Percentiles rank a stretch among this genome's conserved stretches.
Evolutionary conservation across 2,113 vertebrate species (phyloP).

Genomic region (Camelus bactrianus): DNA sequence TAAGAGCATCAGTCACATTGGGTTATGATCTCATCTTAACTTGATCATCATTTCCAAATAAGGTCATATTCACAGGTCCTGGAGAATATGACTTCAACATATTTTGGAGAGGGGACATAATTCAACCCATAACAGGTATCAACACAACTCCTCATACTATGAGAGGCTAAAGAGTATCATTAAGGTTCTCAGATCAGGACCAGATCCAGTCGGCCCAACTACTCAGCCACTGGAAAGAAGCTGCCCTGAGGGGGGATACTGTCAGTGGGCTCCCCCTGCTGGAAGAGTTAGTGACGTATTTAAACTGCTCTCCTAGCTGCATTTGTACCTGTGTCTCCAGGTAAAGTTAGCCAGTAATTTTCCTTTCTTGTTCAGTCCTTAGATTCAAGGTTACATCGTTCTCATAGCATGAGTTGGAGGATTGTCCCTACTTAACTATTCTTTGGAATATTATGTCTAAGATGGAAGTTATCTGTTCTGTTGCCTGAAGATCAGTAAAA

Average conservation of each 20-base stretch:
- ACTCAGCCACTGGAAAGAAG: neutral
- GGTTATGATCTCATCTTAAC: neutral
- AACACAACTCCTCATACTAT: neutral
- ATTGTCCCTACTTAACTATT: neutral
- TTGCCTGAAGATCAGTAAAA: neutral
- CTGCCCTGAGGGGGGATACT: neutral
- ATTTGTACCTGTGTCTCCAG: neutral
- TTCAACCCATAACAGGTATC: neutral
- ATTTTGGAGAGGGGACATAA: neutral
- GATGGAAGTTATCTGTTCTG: neutral
- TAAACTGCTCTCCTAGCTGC: neutral
- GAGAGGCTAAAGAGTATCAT: neutral
- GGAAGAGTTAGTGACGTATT: neutral
- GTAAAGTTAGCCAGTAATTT: neutral
- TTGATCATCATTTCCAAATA: constrained; percentile 10
- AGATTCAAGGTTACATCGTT: constrained; percentile 20
- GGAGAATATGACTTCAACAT: neutral
- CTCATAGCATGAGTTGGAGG: neutral
- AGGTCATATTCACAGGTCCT: neutral
- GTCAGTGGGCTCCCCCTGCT: neutral
- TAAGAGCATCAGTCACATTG: neutral
- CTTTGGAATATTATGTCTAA: neutral
- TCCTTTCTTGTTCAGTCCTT: constrained; percentile 1
- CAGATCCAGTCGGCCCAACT: neutral
- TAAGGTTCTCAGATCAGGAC: neutral